These are phyloP conservation scores for Gymnodraco acuticeps DNA, from an alignment of 2,797 vertebrate species.

Conservation along the genomic window DNA sequence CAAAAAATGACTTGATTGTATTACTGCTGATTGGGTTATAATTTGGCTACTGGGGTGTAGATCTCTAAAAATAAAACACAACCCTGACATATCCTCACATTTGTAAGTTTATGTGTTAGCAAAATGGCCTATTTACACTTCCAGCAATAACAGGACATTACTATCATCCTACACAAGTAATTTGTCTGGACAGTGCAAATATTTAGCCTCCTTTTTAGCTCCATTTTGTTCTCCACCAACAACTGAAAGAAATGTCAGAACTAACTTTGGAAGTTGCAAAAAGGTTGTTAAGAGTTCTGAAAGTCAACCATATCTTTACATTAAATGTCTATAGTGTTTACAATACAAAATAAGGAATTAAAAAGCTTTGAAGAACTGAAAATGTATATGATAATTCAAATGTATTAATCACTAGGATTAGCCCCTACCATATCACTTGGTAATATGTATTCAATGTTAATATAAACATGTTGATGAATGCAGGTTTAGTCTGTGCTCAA, in stretches of 20 bases:
- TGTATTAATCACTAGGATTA: background rate
- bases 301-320: background rate
- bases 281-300: background rate
- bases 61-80: background rate
- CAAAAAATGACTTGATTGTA: background rate
- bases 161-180: background rate
- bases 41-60: background rate
- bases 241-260: background rate
- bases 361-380: background rate
- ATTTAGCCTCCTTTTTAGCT: background rate
- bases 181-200: background rate
- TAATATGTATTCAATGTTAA: background rate
- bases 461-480: background rate
- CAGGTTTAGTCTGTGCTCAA: background rate
- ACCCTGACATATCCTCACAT: background rate
- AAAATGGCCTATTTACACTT: background rate
- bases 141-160: background rate
- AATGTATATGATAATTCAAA: rapidly evolving
- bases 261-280: background rate
- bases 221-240: background rate
- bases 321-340: background rate
- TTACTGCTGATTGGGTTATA: background rate
- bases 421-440: background rate
- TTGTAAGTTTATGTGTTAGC: background rate
- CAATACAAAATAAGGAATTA: too few relatives aligned